Conservation (phyloP, 2,797 vertebrate species). For the Chromobotia macracanthus region DNA sequence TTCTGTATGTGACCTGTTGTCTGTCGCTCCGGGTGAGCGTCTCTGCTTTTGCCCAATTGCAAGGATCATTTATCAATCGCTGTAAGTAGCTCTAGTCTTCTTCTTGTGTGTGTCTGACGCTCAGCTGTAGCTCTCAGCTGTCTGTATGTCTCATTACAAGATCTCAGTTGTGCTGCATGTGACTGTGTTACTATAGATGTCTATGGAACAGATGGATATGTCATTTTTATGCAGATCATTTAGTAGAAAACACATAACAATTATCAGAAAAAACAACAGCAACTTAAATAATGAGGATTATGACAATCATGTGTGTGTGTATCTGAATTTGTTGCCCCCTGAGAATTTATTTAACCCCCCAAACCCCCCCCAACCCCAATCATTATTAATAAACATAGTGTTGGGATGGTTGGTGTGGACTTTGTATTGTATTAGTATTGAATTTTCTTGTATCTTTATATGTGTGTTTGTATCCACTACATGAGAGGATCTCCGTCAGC, state of each 20-base stretch:
- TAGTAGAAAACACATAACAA: neutral
- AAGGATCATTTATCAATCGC: conserved; percentile 25
- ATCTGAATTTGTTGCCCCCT: neutral
- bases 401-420: neutral
- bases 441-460: neutral
- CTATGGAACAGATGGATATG: neutral
- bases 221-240: neutral
- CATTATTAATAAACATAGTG: too few species aligned
- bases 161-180: neutral
- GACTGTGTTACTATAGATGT: conserved; percentile 8
- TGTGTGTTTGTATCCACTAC: neutral
- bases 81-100: conserved; percentile 51
- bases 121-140: conserved; percentile 25
- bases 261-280: too few species aligned
- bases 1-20: conserved; percentile 21
- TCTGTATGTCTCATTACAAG: neutral
- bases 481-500: neutral
- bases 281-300: neutral
- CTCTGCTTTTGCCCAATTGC: conserved; percentile 24
- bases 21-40: neutral
- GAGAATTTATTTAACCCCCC: neutral
- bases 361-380: too few species aligned
- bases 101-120: conserved; percentile 12
- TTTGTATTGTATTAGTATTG: neutral
- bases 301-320: neutral